Base-by-base conservation (phyloP, 2,888 invertebrate species). In the Phyllotreta cruciferae region DNA sequence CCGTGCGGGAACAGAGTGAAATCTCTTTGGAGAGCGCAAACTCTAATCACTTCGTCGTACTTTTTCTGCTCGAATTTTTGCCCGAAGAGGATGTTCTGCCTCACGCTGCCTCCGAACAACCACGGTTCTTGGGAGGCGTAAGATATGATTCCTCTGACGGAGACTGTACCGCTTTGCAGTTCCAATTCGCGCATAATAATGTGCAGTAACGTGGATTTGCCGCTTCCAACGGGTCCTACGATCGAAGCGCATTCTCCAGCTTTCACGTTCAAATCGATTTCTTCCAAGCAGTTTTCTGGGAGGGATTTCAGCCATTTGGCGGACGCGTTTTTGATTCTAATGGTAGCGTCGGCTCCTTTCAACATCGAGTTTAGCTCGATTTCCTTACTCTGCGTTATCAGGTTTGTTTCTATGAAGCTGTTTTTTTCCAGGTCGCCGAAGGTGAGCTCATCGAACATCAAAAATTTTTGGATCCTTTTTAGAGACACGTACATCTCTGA, bases 1-100 rank as follows among this genome's bases (percentile, higher is more conserved):
- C 92, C 92, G 70, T 89, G 86, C 5, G 91, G 90, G 74, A 94
- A 84, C 66, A 90, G 80, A 6, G 84, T 79, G 73, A 94, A 88
- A 79, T 94, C 94, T 65, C 86, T 80, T 75, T 88, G 87, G 60
- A 91, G 82, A 3, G 90, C 88, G 74, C 90, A 91, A 0, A 87
- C 88, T 47, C 85, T 85, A 1, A 93, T 82, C 37, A 88, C 89
- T 64, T 86, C 82, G 78, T 84, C 90, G 79, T 85, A 90, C 11
- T 87, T 84, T 36, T 85, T 84, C 34, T 85, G 82, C 71, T 89
- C 88, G 86, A 86, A 90, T 69, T 85, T 82, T 75, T 86, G 87
- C 0, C 96, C 96, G 80, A 98, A 97, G 1, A 94, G 79, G 69
- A 98, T 93, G 80, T 98, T 98, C 75, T 96, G 94, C n/a, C 92